A percentile compares a stretch with the other conserved stretches of the same genome.
phyloP scores from a whole-genome alignment of 2,797 vertebrate genomes.

The Petrocephalus sullivani region DNA sequence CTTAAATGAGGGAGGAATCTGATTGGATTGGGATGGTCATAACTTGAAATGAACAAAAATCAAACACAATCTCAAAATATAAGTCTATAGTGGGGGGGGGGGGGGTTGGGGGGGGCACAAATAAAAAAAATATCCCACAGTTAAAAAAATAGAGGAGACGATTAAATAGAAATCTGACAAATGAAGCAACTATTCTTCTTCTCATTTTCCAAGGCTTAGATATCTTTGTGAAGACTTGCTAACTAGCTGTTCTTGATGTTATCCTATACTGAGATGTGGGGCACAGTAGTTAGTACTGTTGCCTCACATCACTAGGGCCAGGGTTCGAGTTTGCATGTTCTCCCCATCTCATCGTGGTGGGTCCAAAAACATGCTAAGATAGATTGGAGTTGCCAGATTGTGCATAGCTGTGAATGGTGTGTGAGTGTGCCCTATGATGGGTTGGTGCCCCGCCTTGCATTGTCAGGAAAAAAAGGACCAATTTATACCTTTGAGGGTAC shows the following conservation, averaged over 20 bases:
- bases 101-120: background rate
- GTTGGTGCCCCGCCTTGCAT: background rate
- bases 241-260: background rate
- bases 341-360: background rate
- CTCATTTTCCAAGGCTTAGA: background rate
- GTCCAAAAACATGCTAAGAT: background rate
- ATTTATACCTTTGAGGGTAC: background rate
- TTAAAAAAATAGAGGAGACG: background rate
- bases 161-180: background rate
- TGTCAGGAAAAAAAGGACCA: background rate
- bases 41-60: background rate
- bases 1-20: background rate
- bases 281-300: background rate
- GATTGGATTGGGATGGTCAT: background rate
- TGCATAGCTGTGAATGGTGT: background rate
- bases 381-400: background rate
- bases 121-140: background rate
- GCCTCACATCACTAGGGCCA: background rate
- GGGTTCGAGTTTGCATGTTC: background rate
- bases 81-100: background rate
- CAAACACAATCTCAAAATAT: background rate
- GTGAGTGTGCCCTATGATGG: background rate
- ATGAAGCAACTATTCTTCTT: background rate
- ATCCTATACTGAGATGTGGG: background rate
- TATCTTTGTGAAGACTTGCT: background rate